Evolutionary conservation across 2,888 invertebrate species (phyloP), one percentile per base, ranked within the genome.

Genomic region (Drosophila atripex): DNA sequence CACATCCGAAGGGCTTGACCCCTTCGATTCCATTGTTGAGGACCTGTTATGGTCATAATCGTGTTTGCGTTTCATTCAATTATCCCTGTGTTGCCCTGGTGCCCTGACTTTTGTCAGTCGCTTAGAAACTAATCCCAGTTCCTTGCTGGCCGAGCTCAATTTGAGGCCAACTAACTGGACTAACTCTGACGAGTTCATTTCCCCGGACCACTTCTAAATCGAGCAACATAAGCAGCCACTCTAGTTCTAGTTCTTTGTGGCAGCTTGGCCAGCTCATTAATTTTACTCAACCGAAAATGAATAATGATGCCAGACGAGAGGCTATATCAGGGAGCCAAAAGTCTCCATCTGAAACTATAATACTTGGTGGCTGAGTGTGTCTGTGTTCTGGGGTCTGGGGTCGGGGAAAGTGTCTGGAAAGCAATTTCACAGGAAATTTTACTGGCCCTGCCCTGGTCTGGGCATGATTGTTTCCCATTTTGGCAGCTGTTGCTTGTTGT

Each of bases 261-360:
- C 21, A 35, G 45, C 59, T 21, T 23, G 59, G 59, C 38, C 38
- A 47, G 50, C 43, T 50, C 63, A 63, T 63, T 63, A 45, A 51
- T 63, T 63, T 45, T 28, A 45, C 64, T 63, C 43, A 63, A 63
- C 43, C 50, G 35, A 63, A 63, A 63, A 63, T 63, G 64, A 63
- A 43, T 64, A 65, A 65, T 51, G 65, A 45, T 8, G 65, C 35
- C 38, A n/a, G 21, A 35, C 28, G 35, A 32, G 12, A 2, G 11
- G 39, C 39, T 39, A 16, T 39, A 39, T 39, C 18, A 18, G 41
- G 41, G 60, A 59, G 58, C 58, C 35, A 41, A 39, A 60, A 60
- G 47, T 49, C 41, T 30, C 14, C 14, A 21, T 11, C 30, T 28
- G 5, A 55, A 55, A 45, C 30, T 55, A 21, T 16, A 14, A n/a